phyloP scores from a whole-genome alignment of 2,113 vertebrate genomes.

The Elephas maximus region DNA sequence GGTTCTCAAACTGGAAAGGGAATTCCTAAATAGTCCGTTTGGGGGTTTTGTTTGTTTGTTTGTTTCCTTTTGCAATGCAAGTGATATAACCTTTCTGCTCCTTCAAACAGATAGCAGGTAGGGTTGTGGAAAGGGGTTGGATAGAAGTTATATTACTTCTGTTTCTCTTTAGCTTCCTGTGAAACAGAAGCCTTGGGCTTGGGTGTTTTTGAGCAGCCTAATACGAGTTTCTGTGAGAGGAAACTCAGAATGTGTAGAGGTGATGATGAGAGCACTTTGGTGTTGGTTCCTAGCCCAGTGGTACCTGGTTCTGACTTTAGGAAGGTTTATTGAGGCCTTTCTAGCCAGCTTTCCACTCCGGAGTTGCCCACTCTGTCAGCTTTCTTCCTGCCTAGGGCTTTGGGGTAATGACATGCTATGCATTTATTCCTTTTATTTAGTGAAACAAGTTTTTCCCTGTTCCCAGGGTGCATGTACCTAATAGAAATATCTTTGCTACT shows the following conservation, averaged over 20 bases:
- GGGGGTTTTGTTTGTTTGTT: neutral
- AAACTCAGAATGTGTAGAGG: slow-evolving; percentile 11
- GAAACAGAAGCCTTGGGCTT: neutral
- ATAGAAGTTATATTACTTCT: neutral
- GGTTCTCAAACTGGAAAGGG: neutral
- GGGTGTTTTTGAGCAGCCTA: neutral
- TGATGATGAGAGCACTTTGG: neutral
- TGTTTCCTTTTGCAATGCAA: neutral
- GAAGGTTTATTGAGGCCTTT: neutral
- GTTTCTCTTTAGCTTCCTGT: neutral
- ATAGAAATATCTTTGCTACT: slow-evolving; percentile 56
- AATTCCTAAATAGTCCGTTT: neutral
- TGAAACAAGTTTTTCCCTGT: slow-evolving; percentile 47
- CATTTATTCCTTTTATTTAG: slow-evolving; percentile 63
- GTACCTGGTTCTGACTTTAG: neutral
- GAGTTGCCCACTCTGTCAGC: neutral
- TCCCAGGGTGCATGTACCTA: neutral
- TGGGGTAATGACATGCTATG: neutral
- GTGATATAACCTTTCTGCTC: neutral
- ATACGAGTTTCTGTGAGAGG: neutral
- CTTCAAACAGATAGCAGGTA: neutral
- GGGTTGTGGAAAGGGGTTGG: neutral
- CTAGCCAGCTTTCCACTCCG: slow-evolving; percentile 16
- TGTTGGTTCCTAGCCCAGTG: neutral
- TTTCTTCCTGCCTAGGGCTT: slow-evolving; percentile 45